Base-by-base conservation (phyloP, 92 coral and sea anemone species). In the Galaxea fascicularis region DNA sequence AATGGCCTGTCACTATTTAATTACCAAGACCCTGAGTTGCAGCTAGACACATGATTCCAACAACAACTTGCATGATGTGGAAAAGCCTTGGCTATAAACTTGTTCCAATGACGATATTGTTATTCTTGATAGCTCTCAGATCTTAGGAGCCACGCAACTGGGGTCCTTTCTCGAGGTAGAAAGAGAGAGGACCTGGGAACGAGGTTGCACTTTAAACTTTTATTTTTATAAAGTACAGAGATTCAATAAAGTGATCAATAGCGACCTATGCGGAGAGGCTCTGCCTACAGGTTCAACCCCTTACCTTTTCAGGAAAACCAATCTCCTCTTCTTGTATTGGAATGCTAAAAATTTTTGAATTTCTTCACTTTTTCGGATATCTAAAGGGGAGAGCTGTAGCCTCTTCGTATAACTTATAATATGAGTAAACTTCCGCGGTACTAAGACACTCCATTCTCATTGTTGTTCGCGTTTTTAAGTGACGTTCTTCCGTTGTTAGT, bases 71-170 rank as follows among this genome's bases (percentile, higher is more conserved):
- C 60, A 9, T 54, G 60, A 54, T 54, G 60, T 54, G 60, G 60
- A 54, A 54, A 54, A 54, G 60, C 60, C 60, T 54, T 54, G 60
- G 60, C 60, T 54, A 54, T 54, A 54, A 54, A 54, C 60, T 54
- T 54, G 60, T 54, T 54, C 60, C 18, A 54, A 54, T 54, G 60
- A 54, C 60, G 60, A 54, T 54, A 54, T 54, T 54, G 18, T 54
- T 54, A 54, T 54, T 54, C 60, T 54, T 54, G 60, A 54, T 54
- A 54, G 60, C 60, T 54, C 60, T 54, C 60, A 54, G 60, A 54
- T 54, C 60, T 54, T 54, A 21, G 60, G 60, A 54, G 60, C 60
- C 60, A 54, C 60, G 13, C 60, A 54, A 54, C 60, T 54, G 18
- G 60, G 60, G 60, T 54, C 60, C 18, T 54, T 54, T 54, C 60